phyloP scores from a whole-genome alignment of 30 jellyfish, hydroid and myxozoan genomes.

The Pseudorhiza aurosa region DNA sequence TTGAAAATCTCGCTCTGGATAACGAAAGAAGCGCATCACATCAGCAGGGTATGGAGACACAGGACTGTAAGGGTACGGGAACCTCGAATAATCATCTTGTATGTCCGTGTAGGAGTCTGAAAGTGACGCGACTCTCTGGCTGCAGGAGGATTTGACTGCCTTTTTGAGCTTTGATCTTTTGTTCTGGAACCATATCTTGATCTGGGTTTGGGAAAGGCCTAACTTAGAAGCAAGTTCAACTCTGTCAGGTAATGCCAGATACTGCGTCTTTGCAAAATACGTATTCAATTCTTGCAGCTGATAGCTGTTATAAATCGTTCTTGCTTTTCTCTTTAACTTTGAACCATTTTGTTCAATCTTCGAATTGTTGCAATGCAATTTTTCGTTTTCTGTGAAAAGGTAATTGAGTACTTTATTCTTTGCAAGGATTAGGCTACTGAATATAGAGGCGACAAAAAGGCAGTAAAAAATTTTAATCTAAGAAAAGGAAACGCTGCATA shows the following conservation, averaged over 20 bases:
- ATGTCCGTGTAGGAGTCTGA: not conserved
- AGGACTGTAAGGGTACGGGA: not conserved
- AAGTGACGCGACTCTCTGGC: not conserved
- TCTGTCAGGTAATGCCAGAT: conserved; percentile 93
- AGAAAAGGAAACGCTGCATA: too few species aligned
- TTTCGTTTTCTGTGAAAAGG: not conserved
- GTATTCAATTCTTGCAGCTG: conserved; percentile 82
- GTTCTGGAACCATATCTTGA: conserved; percentile 94
- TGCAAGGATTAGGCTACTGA: too few species aligned
- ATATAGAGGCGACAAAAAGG: too few species aligned
- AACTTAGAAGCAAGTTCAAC: conserved; percentile 87
- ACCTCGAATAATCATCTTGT: not conserved
- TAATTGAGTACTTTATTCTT: too few species aligned
- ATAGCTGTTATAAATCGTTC: conserved; percentile 87
- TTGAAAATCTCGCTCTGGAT: conserved; percentile 1
- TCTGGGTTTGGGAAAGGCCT: conserved; percentile 87
- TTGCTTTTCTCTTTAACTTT: conserved; percentile 71
- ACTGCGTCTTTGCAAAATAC: conserved; percentile 71
- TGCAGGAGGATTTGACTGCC: conserved; percentile 50
- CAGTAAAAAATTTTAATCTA: too few species aligned
- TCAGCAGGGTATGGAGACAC: conserved; percentile 1
- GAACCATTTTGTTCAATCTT: not conserved
- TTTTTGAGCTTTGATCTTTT: conserved; percentile 89
- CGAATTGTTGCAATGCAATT: not conserved
- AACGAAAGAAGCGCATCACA: not conserved